Evolutionary conservation across 2,113 vertebrate genomes (phyloP).

Genomic region (Zosterops lateralis): DNA sequence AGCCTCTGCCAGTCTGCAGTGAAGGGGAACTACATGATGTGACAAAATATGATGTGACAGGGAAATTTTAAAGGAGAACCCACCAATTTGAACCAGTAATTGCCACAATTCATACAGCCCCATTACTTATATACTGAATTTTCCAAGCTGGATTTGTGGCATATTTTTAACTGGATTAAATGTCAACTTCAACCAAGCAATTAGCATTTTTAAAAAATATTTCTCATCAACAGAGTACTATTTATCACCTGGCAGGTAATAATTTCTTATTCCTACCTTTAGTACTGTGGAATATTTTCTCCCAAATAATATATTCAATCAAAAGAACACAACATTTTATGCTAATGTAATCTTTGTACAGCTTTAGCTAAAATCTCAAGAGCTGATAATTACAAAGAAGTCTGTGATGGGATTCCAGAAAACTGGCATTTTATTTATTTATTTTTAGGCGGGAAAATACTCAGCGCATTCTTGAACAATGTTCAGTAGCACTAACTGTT

Average conservation of each 20-base stretch:
- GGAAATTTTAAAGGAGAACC: conserved; percentile 56
- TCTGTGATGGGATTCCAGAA: conserved; percentile 57
- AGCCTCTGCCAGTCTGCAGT: neutral
- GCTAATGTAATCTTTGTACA: conserved; percentile 78
- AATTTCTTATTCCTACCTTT: conserved; percentile 71
- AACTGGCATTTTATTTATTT: conserved; percentile 23
- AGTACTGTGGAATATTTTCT: conserved; percentile 63
- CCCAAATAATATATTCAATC: conserved; percentile 75
- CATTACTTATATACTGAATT: conserved; percentile 60
- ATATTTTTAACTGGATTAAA: conserved; percentile 58
- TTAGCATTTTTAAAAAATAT: conserved; percentile 69
- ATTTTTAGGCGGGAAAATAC: neutral
- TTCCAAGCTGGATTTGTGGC: conserved; percentile 60
- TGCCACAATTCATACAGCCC: conserved; percentile 48
- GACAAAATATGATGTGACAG: conserved; percentile 43
- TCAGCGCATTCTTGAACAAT: neutral
- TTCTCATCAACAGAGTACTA: conserved; percentile 72
- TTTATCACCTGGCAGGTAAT: conserved; percentile 79
- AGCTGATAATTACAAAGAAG: conserved; percentile 69
- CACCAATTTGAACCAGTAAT: conserved; percentile 60
- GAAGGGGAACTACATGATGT: conserved; percentile 6
- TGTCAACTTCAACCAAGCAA: conserved; percentile 65
- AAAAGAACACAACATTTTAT: conserved; percentile 75
- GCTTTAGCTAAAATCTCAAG: conserved; percentile 71
- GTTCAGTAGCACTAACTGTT: neutral